Base-by-base conservation (phyloP, 2,888 invertebrate species). In the Ectemnius lituratus region DNA sequence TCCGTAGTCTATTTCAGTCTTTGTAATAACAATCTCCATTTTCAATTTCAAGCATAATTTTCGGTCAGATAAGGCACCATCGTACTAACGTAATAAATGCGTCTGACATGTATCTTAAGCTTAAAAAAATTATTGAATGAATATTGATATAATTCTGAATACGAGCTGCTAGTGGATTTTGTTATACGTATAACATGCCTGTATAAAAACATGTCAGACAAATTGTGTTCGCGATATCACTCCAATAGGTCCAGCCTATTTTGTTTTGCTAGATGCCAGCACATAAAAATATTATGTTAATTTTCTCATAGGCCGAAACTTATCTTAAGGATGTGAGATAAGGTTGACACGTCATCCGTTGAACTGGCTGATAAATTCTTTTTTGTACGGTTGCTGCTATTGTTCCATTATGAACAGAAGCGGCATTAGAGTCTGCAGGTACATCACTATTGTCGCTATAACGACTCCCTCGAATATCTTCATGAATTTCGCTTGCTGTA, bases 281-380 rank as follows among this genome's bases (percentile, higher is more conserved):
- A 37, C 37, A 11, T 37, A 37, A 37, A 37, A 37, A 37, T 37
- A 37, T 37, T 11, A 8, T 37, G 37, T 37, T 37, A 37, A 13
- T 58, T 18, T 5, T 52, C 23, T 65, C 28, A 47, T 13, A 58
- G 37, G 46, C 23, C 11, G 13, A 57, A 20, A 65, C 61, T 84
- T 87, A 86, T 83, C 86, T 85, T 61, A 85, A 72, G 0, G 78
- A 81, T 6, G 79, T 69, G 23, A 83, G 82, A 66, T 86, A 89
- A 63, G 88, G 86, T 57, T 90, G 89, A 76, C 88, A 88, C 59
- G 86, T 84, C 84, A 86, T 88, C 49, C 88, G 83, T 72, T 88
- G 87, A 45, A 88, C 83, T 4, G 89, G 88, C 71, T 89, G 89
- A 72, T 86, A 85, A 16, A 86, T 80, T 73, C 84, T 84, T 47